These are phyloP conservation scores for Peromyscus maniculatus DNA, from an alignment of 2,113 vertebrate genomes.

Conservation along the genomic window DNA sequence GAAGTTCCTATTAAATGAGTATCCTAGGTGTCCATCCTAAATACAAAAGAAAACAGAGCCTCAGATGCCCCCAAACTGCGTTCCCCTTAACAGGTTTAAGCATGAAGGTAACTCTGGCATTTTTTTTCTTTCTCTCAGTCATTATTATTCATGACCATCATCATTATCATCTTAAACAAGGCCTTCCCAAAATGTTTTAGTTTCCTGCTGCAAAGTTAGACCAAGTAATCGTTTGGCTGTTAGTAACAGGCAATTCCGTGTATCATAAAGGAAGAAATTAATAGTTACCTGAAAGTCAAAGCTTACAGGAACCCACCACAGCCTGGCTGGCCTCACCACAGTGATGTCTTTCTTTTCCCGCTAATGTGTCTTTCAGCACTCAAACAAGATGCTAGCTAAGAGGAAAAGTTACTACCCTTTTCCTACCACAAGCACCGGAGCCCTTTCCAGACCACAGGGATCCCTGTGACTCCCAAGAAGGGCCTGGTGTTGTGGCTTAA, in stretches of 20 bases:
- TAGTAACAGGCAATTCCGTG: slow-evolving; percentile 71
- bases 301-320: slow-evolving; percentile 60
- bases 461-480: slow-evolving; percentile 62
- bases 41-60: background rate
- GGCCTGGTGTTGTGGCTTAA: slow-evolving; percentile 62
- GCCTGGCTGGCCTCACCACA: slow-evolving; percentile 74
- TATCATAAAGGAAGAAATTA: slow-evolving; percentile 75
- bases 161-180: slow-evolving; percentile 12
- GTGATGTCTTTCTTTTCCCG: slow-evolving; percentile 76
- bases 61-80: background rate
- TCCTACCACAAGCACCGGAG: slow-evolving; percentile 65
- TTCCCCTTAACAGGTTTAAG: slow-evolving; percentile 61
- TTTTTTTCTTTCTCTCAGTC: background rate
- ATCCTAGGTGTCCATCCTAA: background rate
- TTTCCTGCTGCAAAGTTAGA: slow-evolving; percentile 67
- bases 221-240: slow-evolving; percentile 36
- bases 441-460: slow-evolving; percentile 61
- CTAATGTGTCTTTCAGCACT: slow-evolving; percentile 82
- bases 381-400: slow-evolving; percentile 71
- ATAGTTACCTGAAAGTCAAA: slow-evolving; percentile 65
- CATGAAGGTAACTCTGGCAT: slow-evolving; percentile 63
- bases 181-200: slow-evolving; percentile 70
- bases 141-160: background rate
- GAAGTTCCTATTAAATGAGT: background rate
- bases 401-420: slow-evolving; percentile 74